Base-by-base conservation (phyloP, 2,113 vertebrate genomes). In the Rana temporaria region DNA sequence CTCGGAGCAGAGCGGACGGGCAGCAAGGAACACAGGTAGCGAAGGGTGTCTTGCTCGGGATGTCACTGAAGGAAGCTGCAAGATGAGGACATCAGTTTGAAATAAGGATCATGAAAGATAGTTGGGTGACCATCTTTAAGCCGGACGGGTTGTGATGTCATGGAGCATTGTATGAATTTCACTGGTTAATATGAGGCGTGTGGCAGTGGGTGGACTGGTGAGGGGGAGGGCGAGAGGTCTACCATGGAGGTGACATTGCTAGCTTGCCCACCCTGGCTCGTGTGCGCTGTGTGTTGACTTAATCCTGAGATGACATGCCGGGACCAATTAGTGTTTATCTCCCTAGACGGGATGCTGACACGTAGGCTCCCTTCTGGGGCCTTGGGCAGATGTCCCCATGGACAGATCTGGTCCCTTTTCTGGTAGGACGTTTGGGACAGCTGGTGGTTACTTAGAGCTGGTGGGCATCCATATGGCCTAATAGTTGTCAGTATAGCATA, bases 211-310 rank as follows among this genome's bases (percentile, higher is more conserved):
- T 75, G 82, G 79, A 79, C 64, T 74, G 70, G 79, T 68, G 11
- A 32, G 1, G 65, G 34, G 48, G 78, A 48, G 34, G 69, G 34
- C 52, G 76, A 56, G n/a, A 5, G 70, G 75, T 59, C 84, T 71
- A 56, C 20, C 66, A 11, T 62, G 52, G 84, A 87, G 87, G 84
- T 85, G 85, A 87, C 85, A 78, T 87, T 87, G 81, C 65, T 81
- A 73, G 75, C 62, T 74, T 74, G 72, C 83, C 71, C 84, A 81
- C 32, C 80, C 84, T 78, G 56, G 62, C 85, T 81, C 70, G 82
- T 82, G 71, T 82, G 24, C 85, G 73, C 38, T 26, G 19, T 24
- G 48, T 82, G 80, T 82, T 59, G 42, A 52, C 73, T 66, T 89
- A 89, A 87, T 89, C 86, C 85, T 22, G 48, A 24, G 30, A 77